These are phyloP conservation scores for Pollenia angustigena DNA, from an alignment of 2,888 invertebrate species.

Conservation along the genomic window DNA sequence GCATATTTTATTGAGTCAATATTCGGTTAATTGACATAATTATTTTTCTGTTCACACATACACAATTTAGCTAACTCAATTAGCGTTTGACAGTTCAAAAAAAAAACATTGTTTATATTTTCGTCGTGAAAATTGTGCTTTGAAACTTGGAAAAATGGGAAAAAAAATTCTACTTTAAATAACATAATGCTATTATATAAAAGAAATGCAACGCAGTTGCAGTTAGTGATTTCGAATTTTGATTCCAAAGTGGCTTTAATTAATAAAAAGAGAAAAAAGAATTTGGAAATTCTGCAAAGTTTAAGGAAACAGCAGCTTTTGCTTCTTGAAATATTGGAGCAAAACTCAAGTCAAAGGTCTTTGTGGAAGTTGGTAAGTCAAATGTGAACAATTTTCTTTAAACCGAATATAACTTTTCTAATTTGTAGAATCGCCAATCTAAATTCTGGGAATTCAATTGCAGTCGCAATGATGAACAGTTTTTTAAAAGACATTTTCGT, in stretches of 20 bases:
- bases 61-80: no score
- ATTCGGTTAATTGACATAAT: no score
- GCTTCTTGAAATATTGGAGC: constrained; percentile 7
- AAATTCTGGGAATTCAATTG: constrained; percentile 30
- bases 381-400: background rate
- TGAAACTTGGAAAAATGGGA: no score
- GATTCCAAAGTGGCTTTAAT: background rate
- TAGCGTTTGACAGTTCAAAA: no score
- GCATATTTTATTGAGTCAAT: no score
- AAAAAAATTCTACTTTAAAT: no score
- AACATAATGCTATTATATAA: background rate
- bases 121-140: no score
- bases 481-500: constrained; percentile 33
- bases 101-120: no score
- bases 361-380: constrained; percentile 26
- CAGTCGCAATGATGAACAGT: constrained; percentile 20
- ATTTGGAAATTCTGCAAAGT: constrained; percentile 12
- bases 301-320: constrained; percentile 5
- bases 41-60: no score
- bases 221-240: background rate
- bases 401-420: background rate
- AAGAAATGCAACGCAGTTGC: background rate
- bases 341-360: constrained; percentile 15
- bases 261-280: background rate
- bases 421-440: constrained; percentile 27